phyloP scores from a whole-genome alignment of 1,140 invertebrate genomes.

The Monochamus saltuarius region DNA sequence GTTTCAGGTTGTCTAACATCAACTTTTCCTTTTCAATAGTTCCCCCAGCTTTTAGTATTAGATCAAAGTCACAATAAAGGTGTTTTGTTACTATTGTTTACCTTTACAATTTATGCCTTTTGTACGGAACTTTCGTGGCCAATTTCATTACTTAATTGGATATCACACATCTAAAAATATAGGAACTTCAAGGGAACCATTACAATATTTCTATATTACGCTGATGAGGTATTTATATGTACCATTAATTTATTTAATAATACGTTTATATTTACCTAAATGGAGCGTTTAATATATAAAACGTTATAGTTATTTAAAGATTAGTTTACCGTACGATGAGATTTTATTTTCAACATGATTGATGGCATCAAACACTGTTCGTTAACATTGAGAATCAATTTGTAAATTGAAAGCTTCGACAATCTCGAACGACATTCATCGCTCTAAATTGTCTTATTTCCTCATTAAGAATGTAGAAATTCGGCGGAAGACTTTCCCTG shows the following conservation, averaged over 20 bases:
- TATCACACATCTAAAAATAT: conserved; percentile 3
- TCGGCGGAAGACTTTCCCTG: not conserved
- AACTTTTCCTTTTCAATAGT: no score
- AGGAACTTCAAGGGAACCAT: not conserved
- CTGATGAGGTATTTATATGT: no score
- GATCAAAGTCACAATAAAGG: conserved; percentile 22
- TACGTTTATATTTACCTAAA: no score
- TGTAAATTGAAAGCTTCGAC: conserved; percentile 15
- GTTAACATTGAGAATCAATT: conserved; percentile 15
- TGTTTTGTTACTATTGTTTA: conserved; percentile 29
- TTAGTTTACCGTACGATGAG: no score
- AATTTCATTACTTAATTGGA: conserved; percentile 18
- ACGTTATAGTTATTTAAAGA: no score
- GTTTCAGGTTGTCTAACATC: no score
- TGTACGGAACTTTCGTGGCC: conserved; percentile 13
- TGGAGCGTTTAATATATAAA: no score
- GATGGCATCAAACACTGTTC: conserved; percentile 4
- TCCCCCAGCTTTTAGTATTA: conserved; percentile 7
- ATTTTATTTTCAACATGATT: conserved; percentile 1
- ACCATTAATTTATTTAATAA: no score
- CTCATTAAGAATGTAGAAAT: conserved; percentile 8
- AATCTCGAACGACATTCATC: conserved; percentile 1
- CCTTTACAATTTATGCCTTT: conserved; percentile 16
- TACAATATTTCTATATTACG: not conserved
- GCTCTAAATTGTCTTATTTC: conserved; percentile 26